Conservation (phyloP, 64 coral and sea anemone species). For the Stichodactyla mertensii region DNA sequence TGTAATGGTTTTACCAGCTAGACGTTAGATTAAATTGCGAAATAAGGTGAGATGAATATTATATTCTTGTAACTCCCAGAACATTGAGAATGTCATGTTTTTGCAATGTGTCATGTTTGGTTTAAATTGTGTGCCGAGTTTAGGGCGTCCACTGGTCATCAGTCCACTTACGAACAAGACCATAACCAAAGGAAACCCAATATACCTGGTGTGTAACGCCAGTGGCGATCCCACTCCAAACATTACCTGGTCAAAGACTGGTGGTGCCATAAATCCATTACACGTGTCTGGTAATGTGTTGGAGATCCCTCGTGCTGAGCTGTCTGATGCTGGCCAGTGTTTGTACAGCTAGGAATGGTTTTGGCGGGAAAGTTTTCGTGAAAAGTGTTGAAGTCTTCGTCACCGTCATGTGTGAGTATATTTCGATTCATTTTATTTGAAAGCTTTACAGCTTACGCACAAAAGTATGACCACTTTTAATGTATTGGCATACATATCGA, state of each 20-base stretch:
- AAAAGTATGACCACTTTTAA: too few relatives aligned
- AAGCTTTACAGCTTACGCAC: too few relatives aligned
- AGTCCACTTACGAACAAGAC: neutral
- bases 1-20: too few relatives aligned
- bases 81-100: too few relatives aligned
- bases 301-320: neutral
- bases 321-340: neutral
- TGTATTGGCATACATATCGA: too few relatives aligned
- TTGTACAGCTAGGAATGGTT: neutral
- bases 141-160: neutral
- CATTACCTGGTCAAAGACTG: neutral
- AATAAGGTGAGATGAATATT: too few relatives aligned
- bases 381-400: neutral
- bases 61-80: too few relatives aligned
- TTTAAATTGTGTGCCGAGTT: neutral
- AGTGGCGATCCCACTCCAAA: neutral
- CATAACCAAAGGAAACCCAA: neutral
- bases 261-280: neutral
- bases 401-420: neutral
- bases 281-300: neutral
- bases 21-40: too few relatives aligned
- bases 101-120: too few relatives aligned
- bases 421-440: too few relatives aligned
- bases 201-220: neutral
- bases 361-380: neutral